Evolutionary conservation across 2,888 invertebrate genomes (phyloP), one percentile per base, ranked within the genome.

Genomic region (Miltochrista miniata): DNA sequence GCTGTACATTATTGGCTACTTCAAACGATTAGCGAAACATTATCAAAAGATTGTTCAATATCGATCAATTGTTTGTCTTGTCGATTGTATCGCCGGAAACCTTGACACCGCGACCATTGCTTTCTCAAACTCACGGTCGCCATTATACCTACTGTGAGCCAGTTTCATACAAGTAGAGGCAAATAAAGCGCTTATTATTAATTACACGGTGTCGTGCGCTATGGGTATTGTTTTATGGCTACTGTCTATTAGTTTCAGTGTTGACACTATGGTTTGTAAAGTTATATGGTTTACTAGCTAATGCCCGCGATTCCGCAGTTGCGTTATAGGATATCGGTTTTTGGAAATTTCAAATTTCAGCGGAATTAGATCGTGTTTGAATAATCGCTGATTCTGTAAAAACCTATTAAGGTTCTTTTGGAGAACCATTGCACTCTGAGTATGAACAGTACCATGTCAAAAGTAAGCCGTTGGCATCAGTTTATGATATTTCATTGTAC

Each of bases 101-200:
- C 89, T 81, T 88, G 89, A 88, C 87, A 87, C 66, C 76, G 64
- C 61, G 64, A 53, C 62, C 70, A 73, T 72, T 76, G 72, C 81
- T 86, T 85, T 86, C 83, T 73, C 70, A 77, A 35, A 80, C 70
- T 81, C 85, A 84, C 56, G 85, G 85, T 66, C 85, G 74, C 64
- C 73, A 71, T 72, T 69, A 64, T 56, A 66, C 66, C 64, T 56
- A 66, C 66, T 75, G 74, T 79, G 72, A 64, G 64, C 67, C 59
- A 68, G 61, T 65, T 78, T 72, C 68, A 44, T 45, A 46, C 44
- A 57, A 52, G 59, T 72, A 61, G 43, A 56, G 47, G 56, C 59
- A 68, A 70, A 57, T 62, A 66, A 65, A 61, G 59, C 47, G 42
- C 49, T 59, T 50, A 65, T 64, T 68, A 61, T 46, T 64, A 61